These are phyloP conservation scores for Sitophilus oryzae DNA, from an alignment of 1,140 invertebrate genomes.

Conservation along the genomic window DNA sequence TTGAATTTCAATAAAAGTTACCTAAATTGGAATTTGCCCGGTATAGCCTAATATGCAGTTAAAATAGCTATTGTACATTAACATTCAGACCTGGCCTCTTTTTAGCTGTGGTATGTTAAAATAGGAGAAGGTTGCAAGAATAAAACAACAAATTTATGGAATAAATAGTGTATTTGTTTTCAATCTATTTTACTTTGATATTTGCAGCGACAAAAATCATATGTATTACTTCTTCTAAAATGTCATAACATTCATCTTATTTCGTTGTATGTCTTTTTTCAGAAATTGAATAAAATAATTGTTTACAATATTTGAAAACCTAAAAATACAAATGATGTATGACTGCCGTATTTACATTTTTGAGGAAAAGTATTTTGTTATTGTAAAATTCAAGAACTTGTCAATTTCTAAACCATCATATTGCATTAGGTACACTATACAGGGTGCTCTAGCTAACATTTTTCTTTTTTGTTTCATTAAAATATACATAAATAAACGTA, in stretches of 20 bases:
- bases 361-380: too few relatives aligned
- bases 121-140: too few relatives aligned
- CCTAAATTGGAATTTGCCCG: too few relatives aligned
- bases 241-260: not conserved
- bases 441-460: not conserved
- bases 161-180: conserved; percentile 14
- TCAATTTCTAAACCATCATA: not conserved
- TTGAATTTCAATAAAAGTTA: too few relatives aligned
- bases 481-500: conserved; percentile 3
- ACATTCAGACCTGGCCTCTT: too few relatives aligned
- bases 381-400: not conserved
- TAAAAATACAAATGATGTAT: too few relatives aligned
- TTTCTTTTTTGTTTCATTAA: too few relatives aligned
- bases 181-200: conserved; percentile 9
- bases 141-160: not conserved
- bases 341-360: too few relatives aligned
- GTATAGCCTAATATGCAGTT: too few relatives aligned
- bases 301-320: not conserved
- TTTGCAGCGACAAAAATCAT: not conserved
- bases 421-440: not conserved
- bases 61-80: too few relatives aligned
- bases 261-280: not conserved
- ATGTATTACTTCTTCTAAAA: not conserved
- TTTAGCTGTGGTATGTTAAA: too few relatives aligned
- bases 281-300: not conserved